Conservation (phyloP, 2,113 vertebrate species). For the Nycticebus coucang region DNA sequence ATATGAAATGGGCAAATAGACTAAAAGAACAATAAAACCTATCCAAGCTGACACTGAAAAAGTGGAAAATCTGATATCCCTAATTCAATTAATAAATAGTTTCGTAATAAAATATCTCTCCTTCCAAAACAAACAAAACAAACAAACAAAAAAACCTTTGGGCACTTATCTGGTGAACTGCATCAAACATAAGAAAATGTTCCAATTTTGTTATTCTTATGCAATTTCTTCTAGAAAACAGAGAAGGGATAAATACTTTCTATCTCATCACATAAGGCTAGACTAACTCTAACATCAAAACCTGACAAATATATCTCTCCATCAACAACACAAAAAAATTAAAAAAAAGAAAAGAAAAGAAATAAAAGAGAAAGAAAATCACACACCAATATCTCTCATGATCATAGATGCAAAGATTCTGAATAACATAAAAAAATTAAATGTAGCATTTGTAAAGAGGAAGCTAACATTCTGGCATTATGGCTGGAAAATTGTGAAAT, state of each 20-base stretch:
- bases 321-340: background rate
- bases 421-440: background rate
- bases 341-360: background rate
- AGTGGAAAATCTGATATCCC: background rate
- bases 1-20: background rate
- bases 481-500: background rate
- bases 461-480: background rate
- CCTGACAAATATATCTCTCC: background rate
- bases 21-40: background rate
- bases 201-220: background rate
- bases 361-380: background rate
- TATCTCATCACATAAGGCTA: background rate
- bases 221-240: background rate
- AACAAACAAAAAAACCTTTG: background rate
- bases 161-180: background rate
- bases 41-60: background rate
- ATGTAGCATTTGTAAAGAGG: background rate
- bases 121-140: background rate
- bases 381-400: background rate
- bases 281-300: background rate
- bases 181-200: background rate
- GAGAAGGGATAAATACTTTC: background rate
- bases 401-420: background rate
- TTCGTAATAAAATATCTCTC: background rate
- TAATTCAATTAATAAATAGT: background rate